Base-by-base conservation (phyloP, 2,888 invertebrate species). In the Drosophila subquinaria region DNA sequence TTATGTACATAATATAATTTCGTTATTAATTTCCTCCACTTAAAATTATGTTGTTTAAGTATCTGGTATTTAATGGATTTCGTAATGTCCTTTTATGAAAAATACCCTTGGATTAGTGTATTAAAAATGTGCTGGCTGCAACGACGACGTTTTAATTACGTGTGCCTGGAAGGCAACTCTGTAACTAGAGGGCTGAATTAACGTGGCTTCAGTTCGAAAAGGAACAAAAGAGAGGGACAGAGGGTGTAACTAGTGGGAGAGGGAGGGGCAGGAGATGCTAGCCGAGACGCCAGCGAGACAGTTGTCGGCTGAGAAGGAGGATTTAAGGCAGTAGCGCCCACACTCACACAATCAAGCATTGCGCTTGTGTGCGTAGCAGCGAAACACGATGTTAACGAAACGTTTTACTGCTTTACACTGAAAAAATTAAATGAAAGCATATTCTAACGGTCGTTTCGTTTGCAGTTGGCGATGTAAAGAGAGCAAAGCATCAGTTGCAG, bases 61-160 rank as follows among this genome's bases (percentile, higher is more conserved):
- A 45, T 35, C 15, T 36, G 15, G 4, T 35, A 45, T n/a, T 56
- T 45, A 47, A 27, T 11, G 23, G 15, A 47, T 36, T 11, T 2
- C 6, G 10, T 23, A 36, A 38, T 50, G 43, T 23, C 17, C 45
- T 47, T 33, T 5, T n/a, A 33, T 11, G 8, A 11, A 11, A 38
- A 42, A 42, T 47, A 35, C 30, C 42, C 56, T 53, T 23, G 61
- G 69, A 74, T 76, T 74, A 74, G 76, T 51, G 56, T 63, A 65
- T 64, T 47, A 65, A 77, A 78, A 76, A 81, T 73, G 45, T 72
- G 70, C 80, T 75, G 82, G 81, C 81, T 69, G 61, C 79, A 69
- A 70, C 75, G 87, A 86, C 87, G 89, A 86, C 89, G 78, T 86
- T 86, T 86, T 86, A 86, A 86, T 86, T 86, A 86, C 87, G 88